These are phyloP conservation scores for Lamproptera curius DNA, from an alignment of 2,888 invertebrate genomes.

Conservation along the genomic window DNA sequence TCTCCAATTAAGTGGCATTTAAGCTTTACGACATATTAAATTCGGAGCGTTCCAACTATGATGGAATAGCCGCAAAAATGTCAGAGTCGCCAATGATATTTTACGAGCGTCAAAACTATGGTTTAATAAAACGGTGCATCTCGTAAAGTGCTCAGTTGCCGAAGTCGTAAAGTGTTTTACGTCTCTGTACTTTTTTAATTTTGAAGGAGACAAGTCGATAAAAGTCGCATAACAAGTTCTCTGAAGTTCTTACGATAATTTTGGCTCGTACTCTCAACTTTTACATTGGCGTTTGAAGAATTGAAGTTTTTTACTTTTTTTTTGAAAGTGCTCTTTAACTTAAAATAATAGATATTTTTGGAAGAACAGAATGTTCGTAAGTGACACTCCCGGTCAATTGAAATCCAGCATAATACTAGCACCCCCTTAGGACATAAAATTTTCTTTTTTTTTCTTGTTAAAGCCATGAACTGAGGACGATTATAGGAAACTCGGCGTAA, in stretches of 20 bases:
- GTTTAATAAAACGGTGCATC: slow-evolving; percentile 22
- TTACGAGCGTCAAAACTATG: slow-evolving; percentile 31
- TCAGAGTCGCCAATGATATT: slow-evolving; percentile 34
- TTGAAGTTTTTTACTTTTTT: no score
- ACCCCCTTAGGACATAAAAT: no score
- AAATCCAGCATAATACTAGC: no score
- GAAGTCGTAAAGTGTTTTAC: slow-evolving; percentile 1
- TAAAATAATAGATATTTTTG: neutral
- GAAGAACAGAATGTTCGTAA: no score
- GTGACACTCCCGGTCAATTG: no score
- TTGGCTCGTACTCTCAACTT: no score
- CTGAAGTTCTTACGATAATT: neutral
- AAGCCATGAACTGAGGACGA: no score
- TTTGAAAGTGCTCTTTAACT: neutral
- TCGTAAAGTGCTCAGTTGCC: slow-evolving; percentile 13
- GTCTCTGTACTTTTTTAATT: slow-evolving; percentile 2
- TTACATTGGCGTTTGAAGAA: neutral
- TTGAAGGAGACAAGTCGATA: neutral
- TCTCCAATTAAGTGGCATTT: slow-evolving; percentile 31
- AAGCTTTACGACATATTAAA: slow-evolving; percentile 59
- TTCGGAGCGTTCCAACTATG: slow-evolving; percentile 46
- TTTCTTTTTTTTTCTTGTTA: no score
- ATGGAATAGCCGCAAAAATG: slow-evolving; percentile 44
- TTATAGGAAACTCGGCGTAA: no score
- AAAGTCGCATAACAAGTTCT: neutral